Base-by-base conservation (phyloP, 2,113 vertebrate genomes). In the Heloderma charlesbogerti region DNA sequence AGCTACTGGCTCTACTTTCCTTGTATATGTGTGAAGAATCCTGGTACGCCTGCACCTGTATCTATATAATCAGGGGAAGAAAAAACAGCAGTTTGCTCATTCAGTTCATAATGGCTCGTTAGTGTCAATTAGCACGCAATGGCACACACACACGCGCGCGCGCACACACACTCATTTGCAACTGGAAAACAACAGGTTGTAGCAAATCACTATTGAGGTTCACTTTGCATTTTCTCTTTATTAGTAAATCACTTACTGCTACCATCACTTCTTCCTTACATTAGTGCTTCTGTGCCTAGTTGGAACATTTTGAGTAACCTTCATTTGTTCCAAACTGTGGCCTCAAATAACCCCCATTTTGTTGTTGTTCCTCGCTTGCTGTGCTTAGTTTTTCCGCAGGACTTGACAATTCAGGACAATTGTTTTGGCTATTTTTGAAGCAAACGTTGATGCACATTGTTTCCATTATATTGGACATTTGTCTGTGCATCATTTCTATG, bases 161-260 rank as follows among this genome's bases (percentile, higher is more conserved):
- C 48, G 10, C 51, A 54, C 16, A 63, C 60, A 20, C 60, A 20
- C 43, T 15, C 31, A 40, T 31, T 81, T 81, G 22, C 60, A 67
- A n/a, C 43, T 51, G 60, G 60, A 67, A 80, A 88, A 9, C 63
- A 88, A 43, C 71, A 69, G 63, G 67, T 81, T 80, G 77, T 40
- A 88, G 63, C 54, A 69, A 69, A 81, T 88, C 43, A 75, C 69
- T 75, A 34, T 43, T n/a, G 67, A 48, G 12, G 43, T 71, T 72
- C 66, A 69, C 20, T 81, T 69, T 81, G 34, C 45, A 81, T 80
- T 80, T 88, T 22, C 31, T 88, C 45, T 79, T 88, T 88, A 69
- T 81, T 88, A 80, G 43, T 51, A 80, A 88, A 88, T 54, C 63
- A 71, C 77, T 88, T 71, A 29, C 31, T 20, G 18, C 45, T 22